Base-by-base conservation (phyloP, 2,797 vertebrate genomes). In the Pteropus rufus region DNA sequence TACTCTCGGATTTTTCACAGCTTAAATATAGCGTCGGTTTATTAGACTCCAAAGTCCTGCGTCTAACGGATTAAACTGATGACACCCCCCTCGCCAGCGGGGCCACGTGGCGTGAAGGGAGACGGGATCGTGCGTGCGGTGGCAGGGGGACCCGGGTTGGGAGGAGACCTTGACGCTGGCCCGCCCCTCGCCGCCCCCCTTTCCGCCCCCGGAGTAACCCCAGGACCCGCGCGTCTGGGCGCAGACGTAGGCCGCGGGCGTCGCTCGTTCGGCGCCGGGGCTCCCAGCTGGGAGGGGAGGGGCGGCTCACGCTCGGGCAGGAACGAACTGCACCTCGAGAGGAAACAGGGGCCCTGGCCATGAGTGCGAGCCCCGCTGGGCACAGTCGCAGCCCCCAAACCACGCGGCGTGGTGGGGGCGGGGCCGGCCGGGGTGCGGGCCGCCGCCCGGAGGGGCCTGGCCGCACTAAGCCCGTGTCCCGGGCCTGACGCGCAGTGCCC, bases 51-150 rank as follows among this genome's bases (percentile, higher is more conserved):
- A 98, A 97, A 98, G 97, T 98, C 98, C 97, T 98, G 98, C 97
- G 94, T 97, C 96, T 97, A 97, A 97, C 98, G 98, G 98, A 98
- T 98, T 98, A 98, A 95, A 97, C 98, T 98, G 98, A 98, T 98
- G 98, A 98, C 98, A 97, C 97, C 91, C 97, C 97, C 98, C 95
- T 98, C 98, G 98, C 97, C 97, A 97, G 98, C 94, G 96, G 96
- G 97, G 97, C 96, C 95, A 46, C 97, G 97, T 97, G 98, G 98
- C 97, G 98, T 97, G 96, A 92, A 98, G 96, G 83, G 95, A 98
- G 98, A 73, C 52, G 83, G 96, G 95, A 88, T 92, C 80, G 62
- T 94, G 79, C 29, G 2, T 89, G 85, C 39, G 93, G 89, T 49
- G 67, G 80, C 0, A 46, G 46, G 46, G 56, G 75, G 29, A 26